Base-by-base conservation (phyloP, 37 sponge, comb jelly and placozoan species). In the Crambe crambe region DNA sequence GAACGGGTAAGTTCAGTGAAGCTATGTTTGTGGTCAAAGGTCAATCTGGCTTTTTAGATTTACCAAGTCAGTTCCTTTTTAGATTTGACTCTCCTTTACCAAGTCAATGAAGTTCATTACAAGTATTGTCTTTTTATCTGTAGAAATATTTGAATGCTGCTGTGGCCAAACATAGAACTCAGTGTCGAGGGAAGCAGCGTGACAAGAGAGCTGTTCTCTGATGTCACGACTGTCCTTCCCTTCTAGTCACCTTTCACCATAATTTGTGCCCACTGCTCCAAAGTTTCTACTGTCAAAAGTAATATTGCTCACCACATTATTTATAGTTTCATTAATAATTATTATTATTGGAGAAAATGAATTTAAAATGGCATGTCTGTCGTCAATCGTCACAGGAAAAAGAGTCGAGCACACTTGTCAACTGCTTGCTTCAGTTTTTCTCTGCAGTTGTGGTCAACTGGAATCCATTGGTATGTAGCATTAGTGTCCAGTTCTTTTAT, bases 81-180 rank as follows among this genome's bases (percentile, higher is more conserved):
- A n/a, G n/a, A n/a, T n/a, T n/a, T n/a, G n/a, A n/a, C n/a, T n/a
- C n/a, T n/a, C n/a, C n/a, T n/a, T 6, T 40, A 40, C 8, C 21
- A 42, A 12, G 26, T n/a, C n/a, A n/a, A n/a, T n/a, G n/a, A n/a
- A n/a, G n/a, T n/a, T n/a, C n/a, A n/a, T n/a, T n/a, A n/a, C n/a
- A n/a, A n/a, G n/a, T n/a, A 15, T 47, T 47, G 6, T 47, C 10
- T 60, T 31, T 5, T 62, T 44, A 6, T 68, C 6, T 42, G 5
- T 66, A 92, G 93, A 92, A 92, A 73, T 73, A 71, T 58, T 63
- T 38, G 37, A 87, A 87, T 73, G 89, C 93, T 40, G 75, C 67
- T 34, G 39, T 58, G 26, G 85, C 93, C 3, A 92, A 92, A 60
- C 70, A 81, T 66, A 69, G 93, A 32, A 69, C 85, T 23, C 89